phyloP scores from a whole-genome alignment of 37 sponge, comb jelly and placozoan species.

The Aphrocallistes beatrix region DNA sequence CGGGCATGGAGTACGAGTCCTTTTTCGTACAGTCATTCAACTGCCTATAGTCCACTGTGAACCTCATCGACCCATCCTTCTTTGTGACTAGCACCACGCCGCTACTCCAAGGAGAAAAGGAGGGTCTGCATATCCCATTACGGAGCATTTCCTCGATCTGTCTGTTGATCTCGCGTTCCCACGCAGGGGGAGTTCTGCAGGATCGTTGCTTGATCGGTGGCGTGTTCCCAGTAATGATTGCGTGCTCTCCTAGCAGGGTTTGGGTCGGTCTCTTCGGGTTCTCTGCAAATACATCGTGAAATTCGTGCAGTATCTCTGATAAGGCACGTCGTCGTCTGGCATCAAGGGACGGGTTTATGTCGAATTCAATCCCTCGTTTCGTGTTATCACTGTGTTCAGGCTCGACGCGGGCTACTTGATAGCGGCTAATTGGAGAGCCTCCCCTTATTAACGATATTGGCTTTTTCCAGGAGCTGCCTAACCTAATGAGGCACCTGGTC shows the following conservation, averaged over 20 bases:
- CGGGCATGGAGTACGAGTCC: slow-evolving; percentile 1
- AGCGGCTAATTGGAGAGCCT: too few species aligned
- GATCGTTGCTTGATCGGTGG: not conserved
- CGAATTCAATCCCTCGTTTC: too few species aligned
- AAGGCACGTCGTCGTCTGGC: too few species aligned
- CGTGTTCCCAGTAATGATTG: not conserved
- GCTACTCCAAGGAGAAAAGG: not conserved
- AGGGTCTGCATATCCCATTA: not conserved
- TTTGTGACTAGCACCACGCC: too few species aligned
- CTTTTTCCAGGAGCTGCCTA: too few species aligned
- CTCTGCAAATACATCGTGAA: not conserved
- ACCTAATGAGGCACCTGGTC: too few species aligned
- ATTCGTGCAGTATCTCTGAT: not conserved
- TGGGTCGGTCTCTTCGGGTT: not conserved
- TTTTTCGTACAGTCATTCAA: not conserved
- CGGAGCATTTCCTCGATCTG: not conserved
- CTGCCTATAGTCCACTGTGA: not conserved
- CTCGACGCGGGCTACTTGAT: too few species aligned
- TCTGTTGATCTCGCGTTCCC: not conserved
- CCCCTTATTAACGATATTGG: too few species aligned
- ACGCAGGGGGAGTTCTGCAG: not conserved
- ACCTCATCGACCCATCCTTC: not conserved
- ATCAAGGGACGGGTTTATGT: too few species aligned
- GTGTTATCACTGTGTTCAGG: too few species aligned
- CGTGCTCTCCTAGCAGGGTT: not conserved